Evolutionary conservation across 2,888 invertebrate genomes (phyloP), one percentile per base, ranked within the genome.

Genomic region (Exephanes ischioxanthus): DNA sequence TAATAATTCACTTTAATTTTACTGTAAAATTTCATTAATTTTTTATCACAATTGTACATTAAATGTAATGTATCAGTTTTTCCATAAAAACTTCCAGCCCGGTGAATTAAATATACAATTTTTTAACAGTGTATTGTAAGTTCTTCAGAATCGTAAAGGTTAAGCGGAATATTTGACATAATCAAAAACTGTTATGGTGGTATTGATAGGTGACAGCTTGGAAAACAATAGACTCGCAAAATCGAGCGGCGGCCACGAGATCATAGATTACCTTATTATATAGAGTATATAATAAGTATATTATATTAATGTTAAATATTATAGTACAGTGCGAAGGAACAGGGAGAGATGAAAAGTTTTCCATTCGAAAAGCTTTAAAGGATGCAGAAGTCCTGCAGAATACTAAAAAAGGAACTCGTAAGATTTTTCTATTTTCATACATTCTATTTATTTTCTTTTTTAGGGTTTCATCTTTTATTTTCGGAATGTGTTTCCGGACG

Each of bases 401-500:
- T 55, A 33, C 14, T 53, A 22, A 68, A 70, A 68, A 75, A 63
- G 48, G 22, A 37, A 53, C 9, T 41, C 30, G 22, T 51, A 67
- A 45, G 9, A 19, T 48, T 53, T 26, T 22, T 63, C 53, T 19
- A 76, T 22, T 61, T 53, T 68, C 5, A 30, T 70, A 51, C 55
- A 30, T 37, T 67, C 37, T 7, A 63, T 58, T 14, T 37, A 7
- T 67, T 19, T 77, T 41, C 67, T n/a, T 37, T 73, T 80, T 73
- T 53, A n/a, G 9, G 41, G 2, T 45, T 33, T 73, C 53, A 75
- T 41, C 45, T 41, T 66, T 33, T 30, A 22, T 9, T 58, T 55
- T 19, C 33, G 67, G 16, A 78, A 72, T 77, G 19, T 37, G n/a
- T 67, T 67, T 41, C 58, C 77, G 71, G 45, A 48, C 63, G 14